Base-by-base conservation (phyloP, 2,113 vertebrate species). In the Nibea coibor region DNA sequence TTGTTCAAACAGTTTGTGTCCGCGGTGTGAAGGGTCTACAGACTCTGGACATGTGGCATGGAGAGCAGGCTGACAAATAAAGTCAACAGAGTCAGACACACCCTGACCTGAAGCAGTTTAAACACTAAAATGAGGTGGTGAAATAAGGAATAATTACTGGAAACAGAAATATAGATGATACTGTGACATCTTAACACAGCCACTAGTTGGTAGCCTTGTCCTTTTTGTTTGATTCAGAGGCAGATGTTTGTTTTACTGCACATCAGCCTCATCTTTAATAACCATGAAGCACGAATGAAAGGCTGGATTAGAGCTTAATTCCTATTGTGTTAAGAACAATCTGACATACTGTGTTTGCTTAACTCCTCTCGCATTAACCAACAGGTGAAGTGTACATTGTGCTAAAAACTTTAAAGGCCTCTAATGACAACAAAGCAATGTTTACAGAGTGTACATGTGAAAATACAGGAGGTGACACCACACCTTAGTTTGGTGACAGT, bases 161-260 rank as follows among this genome's bases (percentile, higher is more conserved):
- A 39, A 39, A 39, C 35, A 9, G 35, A 35, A 35, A 35, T 35
- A 39, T 39, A 39, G 35, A 35, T 8, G 7, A 39, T 39, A 39
- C 2, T 39, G 35, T 39, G 4, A 47, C 16, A 6, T 19, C 51
- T 24, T 5, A 42, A 67, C 1, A 2, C 57, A 26, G 8, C 89
- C 90, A 87, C 89, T 90, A 93, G 92, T 59, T 75, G 77, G 90
- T 66, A 91, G 86, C 58, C 65, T 89, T 88, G 42, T 4, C 17
- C 74, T 77, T 63, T 77, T 47, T 68, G 42, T 67, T 69, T 47
- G 0, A 54, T 31, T 42, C 47, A 53, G 15, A 47, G 28, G 15
- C 47, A 9, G 16, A 59, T 26, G 12, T 48, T 67, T 47, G 3
- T 35, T 2, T 42, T 11, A 20, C 17, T 26, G 3, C 19, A 54